These are phyloP conservation scores for Bubo bubo DNA, from an alignment of 2,113 vertebrate genomes.

Conservation along the genomic window DNA sequence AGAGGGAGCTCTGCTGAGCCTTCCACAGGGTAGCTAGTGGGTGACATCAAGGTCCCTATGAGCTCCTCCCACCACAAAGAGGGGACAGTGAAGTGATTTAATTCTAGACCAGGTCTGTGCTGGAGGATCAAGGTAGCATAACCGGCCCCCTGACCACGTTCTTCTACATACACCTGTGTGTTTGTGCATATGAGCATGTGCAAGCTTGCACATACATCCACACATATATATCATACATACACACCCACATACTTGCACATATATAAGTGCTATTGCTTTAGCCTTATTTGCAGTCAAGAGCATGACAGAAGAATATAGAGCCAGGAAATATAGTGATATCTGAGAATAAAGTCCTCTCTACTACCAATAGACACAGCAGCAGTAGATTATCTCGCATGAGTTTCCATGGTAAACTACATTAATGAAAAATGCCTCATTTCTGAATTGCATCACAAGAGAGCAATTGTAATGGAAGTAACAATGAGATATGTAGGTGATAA, in stretches of 20 bases:
- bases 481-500: conserved; percentile 62
- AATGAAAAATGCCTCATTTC: conserved; percentile 67
- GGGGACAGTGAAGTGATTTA: not conserved
- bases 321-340: conserved; percentile 16
- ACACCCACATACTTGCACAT: not conserved
- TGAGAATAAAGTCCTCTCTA: not conserved
- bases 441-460: conserved; percentile 67
- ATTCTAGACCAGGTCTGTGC: not conserved
- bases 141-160: not conserved
- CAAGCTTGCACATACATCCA: fast-evolving
- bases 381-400: conserved; percentile 5
- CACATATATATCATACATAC: fast-evolving
- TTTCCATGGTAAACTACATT: conserved; percentile 72
- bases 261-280: not conserved
- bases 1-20: not conserved
- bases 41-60: not conserved
- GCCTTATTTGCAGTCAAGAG: not conserved
- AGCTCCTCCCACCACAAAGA: not conserved
- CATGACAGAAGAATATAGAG: conserved; percentile 5
- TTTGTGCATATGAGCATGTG: not conserved
- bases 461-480: conserved; percentile 68
- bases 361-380: not conserved
- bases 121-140: not conserved
- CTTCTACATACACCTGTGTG: fast-evolving
- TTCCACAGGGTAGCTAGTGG: fast-evolving